Base-by-base conservation (phyloP, 2,888 invertebrate species). In the Anthoptus insignis region DNA sequence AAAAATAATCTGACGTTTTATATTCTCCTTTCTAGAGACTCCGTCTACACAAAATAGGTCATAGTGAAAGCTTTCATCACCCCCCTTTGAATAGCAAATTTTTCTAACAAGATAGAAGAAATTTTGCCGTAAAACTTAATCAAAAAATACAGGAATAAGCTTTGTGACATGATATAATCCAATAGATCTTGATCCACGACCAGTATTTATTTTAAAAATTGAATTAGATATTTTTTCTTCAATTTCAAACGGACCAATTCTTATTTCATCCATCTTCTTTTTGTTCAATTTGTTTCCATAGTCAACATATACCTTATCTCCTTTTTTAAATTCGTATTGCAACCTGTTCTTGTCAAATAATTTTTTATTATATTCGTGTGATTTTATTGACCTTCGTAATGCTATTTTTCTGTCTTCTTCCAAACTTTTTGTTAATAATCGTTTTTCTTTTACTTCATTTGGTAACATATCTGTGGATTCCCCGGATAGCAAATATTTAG, bases 401-500 rank as follows among this genome's bases (percentile, higher is more conserved):
- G 70, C 70, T 65, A 54, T 45, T 27, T 27, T 7, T 7, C 27
- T 27, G 27, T 27, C 27, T 54, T 67, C n/a, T 49, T 66, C 64
- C 63, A 69, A 32, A 65, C 42, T 27, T 22, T 27, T 29, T 60
- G 13, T 19, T 42, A 19, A 42, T 63, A 58, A 58, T 42, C 54
- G 52, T 52, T 61, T 56, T 59, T 42, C 34, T 45, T 64, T 68
- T 50, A 65, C 4, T 49, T 65, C 65, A 16, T 59, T 34, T 52
- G 71, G 73, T 61, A 70, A 50, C 39, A 70, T 50, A 4, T 58
- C 60, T 7, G 53, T 58, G 61, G 70, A 59, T 47, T 63, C 68
- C 49, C 74, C 71, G 52, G 72, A 57, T 54, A 75, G 59, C 56
- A 75, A 42, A 57, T 74, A 72, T 64, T 61, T 72, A 53, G 71